Conservation (phyloP, 2,888 invertebrate genomes). For the Nemotelus nigrinus region DNA sequence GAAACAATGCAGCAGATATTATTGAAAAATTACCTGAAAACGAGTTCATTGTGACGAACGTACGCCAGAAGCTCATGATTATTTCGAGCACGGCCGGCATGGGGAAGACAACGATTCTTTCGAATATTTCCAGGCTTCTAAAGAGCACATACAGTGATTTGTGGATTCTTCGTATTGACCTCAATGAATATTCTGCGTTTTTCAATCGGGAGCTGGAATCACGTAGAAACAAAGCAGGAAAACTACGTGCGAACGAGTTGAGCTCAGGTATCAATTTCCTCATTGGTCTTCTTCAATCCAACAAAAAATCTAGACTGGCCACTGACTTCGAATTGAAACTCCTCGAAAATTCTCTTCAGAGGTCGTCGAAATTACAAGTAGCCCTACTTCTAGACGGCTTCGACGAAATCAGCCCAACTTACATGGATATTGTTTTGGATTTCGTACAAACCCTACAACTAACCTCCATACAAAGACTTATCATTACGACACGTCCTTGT, state of each 20-base stretch:
- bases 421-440: conserved; percentile 14
- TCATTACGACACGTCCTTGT: conserved; percentile 26
- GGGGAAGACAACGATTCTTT: conserved; percentile 25
- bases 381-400: conserved; percentile 36
- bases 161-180: conserved; percentile 35
- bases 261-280: conserved; percentile 9
- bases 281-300: background rate
- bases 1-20: background rate
- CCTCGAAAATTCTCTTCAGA: background rate
- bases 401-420: conserved; percentile 35
- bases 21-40: background rate
- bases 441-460: background rate
- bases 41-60: background rate
- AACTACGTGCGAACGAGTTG: background rate
- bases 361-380: background rate
- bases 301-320: background rate
- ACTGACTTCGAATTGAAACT: conserved; percentile 26
- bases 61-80: conserved; percentile 1
- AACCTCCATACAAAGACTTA: conserved; percentile 1
- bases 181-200: conserved; percentile 19
- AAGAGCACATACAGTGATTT: background rate
- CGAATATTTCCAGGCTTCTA: conserved; percentile 10
- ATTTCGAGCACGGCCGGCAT: conserved; percentile 25
- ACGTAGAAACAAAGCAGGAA: background rate
- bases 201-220: background rate